Base-by-base conservation (phyloP, 2,888 invertebrate species). In the Protophormia terraenovae region DNA sequence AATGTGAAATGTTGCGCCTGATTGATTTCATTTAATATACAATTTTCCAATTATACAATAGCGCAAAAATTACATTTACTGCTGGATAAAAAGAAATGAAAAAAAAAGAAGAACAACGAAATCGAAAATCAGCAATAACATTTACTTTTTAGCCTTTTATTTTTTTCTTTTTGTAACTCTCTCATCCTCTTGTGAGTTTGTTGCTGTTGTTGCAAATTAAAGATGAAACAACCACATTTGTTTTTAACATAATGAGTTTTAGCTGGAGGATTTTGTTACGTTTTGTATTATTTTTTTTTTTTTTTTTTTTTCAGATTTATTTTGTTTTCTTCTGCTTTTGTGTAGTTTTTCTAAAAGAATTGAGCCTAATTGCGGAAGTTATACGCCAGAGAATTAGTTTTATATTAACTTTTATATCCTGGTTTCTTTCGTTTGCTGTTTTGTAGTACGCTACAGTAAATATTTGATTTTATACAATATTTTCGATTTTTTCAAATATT, bases 21-120 rank as follows among this genome's bases (percentile, higher is more conserved):
- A 90, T 90, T 90, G 90, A 90, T 91, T 90, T 89, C 89, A 89
- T 90, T 90, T 89, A 90, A 90, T 90, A 89, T 89, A 90, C 91
- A 89, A 90, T 89, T 91, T 90, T 89, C 89, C 90, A 90, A 90
- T 90, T 90, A 90, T 89, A 53, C 71, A 71, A 60, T 79, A 66
- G 64, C 55, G 88, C 88, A 87, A 86, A 85, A 73, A 53, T 83
- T 72, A 53, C 41, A 55, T 75, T 41, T 84, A 86, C 58, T 47
- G 58, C 22, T 38, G 89, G n/a, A 89, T 88, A 88, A 86, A 86
- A 86, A 87, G 90, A 86, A 87, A 88, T 88, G 88, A 87, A 88
- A 89, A 89, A 89, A 89, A 77, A 86, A 88, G 86, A 66, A 60
- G 47, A 75, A 76, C 50, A 81, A 83, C 22, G 41, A 84, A 84